These are phyloP conservation scores for Eupeodes luniger DNA, from an alignment of 2,888 invertebrate genomes.

Conservation along the genomic window DNA sequence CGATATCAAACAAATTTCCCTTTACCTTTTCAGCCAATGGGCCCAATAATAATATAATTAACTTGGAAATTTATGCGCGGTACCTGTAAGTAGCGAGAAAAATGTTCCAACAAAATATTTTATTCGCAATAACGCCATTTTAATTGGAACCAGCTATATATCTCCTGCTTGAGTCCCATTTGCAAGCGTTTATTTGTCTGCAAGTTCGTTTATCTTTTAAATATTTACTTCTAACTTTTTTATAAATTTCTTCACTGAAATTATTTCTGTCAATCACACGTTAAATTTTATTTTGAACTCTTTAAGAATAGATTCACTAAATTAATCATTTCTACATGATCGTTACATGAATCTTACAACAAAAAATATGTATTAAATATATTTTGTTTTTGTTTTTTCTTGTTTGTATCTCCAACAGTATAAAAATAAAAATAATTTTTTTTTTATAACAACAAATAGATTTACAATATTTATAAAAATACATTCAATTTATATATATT, in stretches of 20 bases:
- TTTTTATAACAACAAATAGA: constrained; percentile 65
- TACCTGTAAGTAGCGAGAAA: too few species aligned
- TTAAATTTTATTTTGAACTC: constrained; percentile 47
- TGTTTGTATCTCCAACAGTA: constrained; percentile 32
- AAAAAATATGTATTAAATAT: constrained; percentile 33
- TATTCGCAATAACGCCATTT: too few species aligned
- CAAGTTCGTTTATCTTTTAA: neutral
- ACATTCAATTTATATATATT: constrained; percentile 49
- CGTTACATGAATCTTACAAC: constrained; percentile 29
- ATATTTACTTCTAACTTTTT: neutral
- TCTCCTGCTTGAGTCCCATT: too few species aligned
- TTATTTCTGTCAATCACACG: constrained; percentile 36
- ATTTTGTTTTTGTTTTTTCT: constrained; percentile 18
- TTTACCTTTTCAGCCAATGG: too few species aligned
- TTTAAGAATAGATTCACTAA: constrained; percentile 39
- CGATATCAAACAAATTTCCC: too few species aligned
- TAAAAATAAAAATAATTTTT: constrained; percentile 62
- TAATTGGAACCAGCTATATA: too few species aligned
- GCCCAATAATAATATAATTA: too few species aligned
- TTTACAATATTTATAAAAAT: constrained; percentile 67
- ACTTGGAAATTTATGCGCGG: too few species aligned
- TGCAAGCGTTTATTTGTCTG: too few species aligned
- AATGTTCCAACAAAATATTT: too few species aligned
- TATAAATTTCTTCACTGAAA: neutral
- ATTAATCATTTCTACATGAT: constrained; percentile 4